These are phyloP conservation scores for Thereva nobilitata DNA, from an alignment of 2,888 invertebrate genomes.

Conservation along the genomic window DNA sequence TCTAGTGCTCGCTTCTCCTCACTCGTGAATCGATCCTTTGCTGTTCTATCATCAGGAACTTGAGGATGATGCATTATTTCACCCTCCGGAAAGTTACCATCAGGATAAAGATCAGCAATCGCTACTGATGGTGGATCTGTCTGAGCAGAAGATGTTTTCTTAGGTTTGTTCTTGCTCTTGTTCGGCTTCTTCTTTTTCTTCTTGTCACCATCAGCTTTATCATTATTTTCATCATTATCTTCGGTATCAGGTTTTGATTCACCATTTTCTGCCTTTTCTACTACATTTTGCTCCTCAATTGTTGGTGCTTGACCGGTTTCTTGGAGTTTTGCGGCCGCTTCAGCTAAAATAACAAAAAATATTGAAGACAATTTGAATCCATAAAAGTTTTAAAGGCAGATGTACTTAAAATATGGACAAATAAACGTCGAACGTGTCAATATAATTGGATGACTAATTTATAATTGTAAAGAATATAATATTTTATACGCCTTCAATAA, in stretches of 20 bases:
- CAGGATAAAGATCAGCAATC: conserved; percentile 81
- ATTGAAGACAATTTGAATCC: background rate
- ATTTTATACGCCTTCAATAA: too few relatives aligned
- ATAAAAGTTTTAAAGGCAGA: background rate
- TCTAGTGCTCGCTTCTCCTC: conserved; percentile 92
- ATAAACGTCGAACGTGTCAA: too few relatives aligned
- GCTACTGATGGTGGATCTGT: conserved; percentile 87
- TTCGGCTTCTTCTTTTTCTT: conserved; percentile 65
- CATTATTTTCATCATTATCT: conserved; percentile 49
- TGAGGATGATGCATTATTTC: conserved; percentile 83
- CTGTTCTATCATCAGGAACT: conserved; percentile 78
- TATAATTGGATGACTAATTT: too few relatives aligned
- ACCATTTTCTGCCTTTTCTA: conserved; percentile 18
- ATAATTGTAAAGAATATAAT: too few relatives aligned
- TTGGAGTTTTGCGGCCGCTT: conserved; percentile 52
- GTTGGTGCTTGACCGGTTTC: conserved; percentile 41
- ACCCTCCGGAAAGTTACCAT: conserved; percentile 85
- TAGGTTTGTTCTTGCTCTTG: conserved; percentile 63
- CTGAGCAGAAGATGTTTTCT: conserved; percentile 57
- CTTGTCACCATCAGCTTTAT: conserved; percentile 54
- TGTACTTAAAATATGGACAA: background rate
- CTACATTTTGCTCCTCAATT: background rate
- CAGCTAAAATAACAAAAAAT: conserved; percentile 44
- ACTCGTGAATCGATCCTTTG: conserved; percentile 81
- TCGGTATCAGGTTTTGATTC: conserved; percentile 55